Conservation (phyloP, 2,113 vertebrate genomes). For the Panurus biarmicus region DNA sequence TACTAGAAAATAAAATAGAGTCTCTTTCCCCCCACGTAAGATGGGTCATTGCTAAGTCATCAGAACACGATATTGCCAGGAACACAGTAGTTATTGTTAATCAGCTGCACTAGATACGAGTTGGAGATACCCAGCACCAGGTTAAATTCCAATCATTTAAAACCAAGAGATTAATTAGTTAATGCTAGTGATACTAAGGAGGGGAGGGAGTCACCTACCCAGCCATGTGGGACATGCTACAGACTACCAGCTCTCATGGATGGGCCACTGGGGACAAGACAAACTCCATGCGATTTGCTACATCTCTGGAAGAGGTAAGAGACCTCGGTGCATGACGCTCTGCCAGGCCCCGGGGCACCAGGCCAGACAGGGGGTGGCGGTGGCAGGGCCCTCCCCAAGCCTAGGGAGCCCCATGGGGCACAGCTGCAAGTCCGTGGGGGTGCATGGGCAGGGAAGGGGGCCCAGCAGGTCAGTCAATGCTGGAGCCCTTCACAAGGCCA, state of each 20-base stretch:
- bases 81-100: constrained; percentile 84
- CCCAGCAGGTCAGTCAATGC: constrained; percentile 34
- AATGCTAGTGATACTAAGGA: constrained; percentile 79
- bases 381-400: constrained; percentile 53
- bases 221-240: constrained; percentile 92
- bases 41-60: constrained; percentile 78
- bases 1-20: constrained; percentile 77
- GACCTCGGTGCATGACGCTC: constrained; percentile 53
- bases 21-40: constrained; percentile 68
- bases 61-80: constrained; percentile 87
- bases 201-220: constrained; percentile 73
- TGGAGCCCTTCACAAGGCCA: constrained; percentile 83
- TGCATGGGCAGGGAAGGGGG: constrained; percentile 1
- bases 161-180: constrained; percentile 79
- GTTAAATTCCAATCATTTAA: constrained; percentile 74
- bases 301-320: constrained; percentile 84
- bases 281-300: constrained; percentile 95
- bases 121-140: constrained; percentile 89
- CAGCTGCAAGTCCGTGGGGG: constrained; percentile 25
- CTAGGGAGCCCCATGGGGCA: constrained; percentile 24
- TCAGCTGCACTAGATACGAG: constrained; percentile 82
- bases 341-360: constrained; percentile 53
- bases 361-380: constrained; percentile 25
- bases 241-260: constrained; percentile 80
- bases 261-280: constrained; percentile 78